A percentile compares a stretch with the other conserved stretches of the same genome.
phyloP scores from a whole-genome alignment of 1,140 invertebrate species.

The Aphelenchoides avenae region DNA sequence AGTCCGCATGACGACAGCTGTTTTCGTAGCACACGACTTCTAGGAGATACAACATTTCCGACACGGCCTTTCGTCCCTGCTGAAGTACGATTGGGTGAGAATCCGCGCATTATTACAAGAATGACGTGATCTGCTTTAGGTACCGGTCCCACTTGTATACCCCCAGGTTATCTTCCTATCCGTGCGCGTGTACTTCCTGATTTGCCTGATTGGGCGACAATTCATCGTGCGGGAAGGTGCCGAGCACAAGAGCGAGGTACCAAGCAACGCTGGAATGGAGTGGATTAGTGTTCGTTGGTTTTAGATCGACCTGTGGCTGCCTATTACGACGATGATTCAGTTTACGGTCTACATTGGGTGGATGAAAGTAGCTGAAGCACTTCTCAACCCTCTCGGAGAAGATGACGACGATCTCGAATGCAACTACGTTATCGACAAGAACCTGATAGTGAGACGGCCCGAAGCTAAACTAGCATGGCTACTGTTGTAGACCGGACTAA shows the following conservation, averaged over 20 bases:
- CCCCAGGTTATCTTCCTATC: constrained; percentile 56
- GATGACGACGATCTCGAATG: constrained; percentile 57
- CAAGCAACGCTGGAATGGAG: too few species aligned
- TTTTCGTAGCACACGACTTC: constrained; percentile 14
- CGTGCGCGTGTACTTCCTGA: constrained; percentile 54
- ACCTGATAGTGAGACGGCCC: constrained; percentile 41
- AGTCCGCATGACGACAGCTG: constrained; percentile 14
- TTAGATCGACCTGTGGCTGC: constrained; percentile 51
- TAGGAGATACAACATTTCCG: constrained; percentile 54
- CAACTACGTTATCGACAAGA: constrained; percentile 56
- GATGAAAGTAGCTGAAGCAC: constrained; percentile 59
- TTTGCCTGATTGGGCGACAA: constrained; percentile 51
- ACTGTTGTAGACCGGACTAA: constrained; percentile 32
- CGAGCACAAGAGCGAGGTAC: constrained; percentile 25
- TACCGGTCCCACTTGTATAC: constrained; percentile 53
- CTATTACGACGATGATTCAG: constrained; percentile 51
- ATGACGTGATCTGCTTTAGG: constrained; percentile 9
- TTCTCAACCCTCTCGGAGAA: constrained; percentile 57
- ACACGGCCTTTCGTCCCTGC: constrained; percentile 32
- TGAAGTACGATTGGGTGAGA: constrained; percentile 53
- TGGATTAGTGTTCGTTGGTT: too few species aligned
- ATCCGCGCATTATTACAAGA: not conserved
- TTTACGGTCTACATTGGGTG: constrained; percentile 55
- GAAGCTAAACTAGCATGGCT: constrained; percentile 7
- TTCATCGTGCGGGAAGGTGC: constrained; percentile 28